Evolutionary conservation across 2,113 vertebrate genomes (phyloP).

Genomic region (Catagonus wagneri): DNA sequence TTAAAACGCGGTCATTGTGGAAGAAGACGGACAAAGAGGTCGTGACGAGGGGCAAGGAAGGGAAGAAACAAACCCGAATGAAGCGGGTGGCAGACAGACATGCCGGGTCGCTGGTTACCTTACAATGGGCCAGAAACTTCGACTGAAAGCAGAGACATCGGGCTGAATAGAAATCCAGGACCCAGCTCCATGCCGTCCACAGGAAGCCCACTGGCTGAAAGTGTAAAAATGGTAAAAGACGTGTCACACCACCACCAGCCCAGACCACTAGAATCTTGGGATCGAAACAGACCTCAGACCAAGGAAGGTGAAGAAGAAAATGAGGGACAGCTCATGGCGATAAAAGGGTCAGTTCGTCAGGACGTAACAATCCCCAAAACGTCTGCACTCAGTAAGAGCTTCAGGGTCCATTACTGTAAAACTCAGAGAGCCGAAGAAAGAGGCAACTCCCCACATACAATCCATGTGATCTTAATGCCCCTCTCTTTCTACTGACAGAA

Average conservation of each 20-base stretch:
- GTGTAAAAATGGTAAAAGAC: not conserved
- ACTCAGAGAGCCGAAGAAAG: no score
- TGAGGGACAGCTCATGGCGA: not conserved
- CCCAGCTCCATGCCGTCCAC: rapidly evolving
- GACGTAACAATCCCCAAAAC: not conserved
- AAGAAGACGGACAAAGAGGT: not conserved
- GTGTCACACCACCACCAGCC: rapidly evolving
- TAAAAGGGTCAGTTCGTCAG: not conserved
- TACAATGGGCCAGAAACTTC: not conserved
- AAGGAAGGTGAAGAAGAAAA: no score
- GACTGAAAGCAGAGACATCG: not conserved
- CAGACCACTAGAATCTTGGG: rapidly evolving
- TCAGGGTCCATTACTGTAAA: rapidly evolving
- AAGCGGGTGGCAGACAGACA: rapidly evolving
- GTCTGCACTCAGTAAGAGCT: not conserved
- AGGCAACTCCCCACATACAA: no score
- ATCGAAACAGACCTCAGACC: not conserved
- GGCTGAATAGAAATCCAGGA: not conserved
- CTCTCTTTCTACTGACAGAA: not conserved
- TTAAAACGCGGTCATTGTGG: not conserved
- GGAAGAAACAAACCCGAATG: rapidly evolving
- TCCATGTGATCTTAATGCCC: rapidly evolving
- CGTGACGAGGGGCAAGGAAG: not conserved
- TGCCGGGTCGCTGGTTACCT: rapidly evolving
- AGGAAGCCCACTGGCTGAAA: not conserved